phyloP scores from a whole-genome alignment of 2,797 vertebrate genomes.

The Rhinella marina region DNA sequence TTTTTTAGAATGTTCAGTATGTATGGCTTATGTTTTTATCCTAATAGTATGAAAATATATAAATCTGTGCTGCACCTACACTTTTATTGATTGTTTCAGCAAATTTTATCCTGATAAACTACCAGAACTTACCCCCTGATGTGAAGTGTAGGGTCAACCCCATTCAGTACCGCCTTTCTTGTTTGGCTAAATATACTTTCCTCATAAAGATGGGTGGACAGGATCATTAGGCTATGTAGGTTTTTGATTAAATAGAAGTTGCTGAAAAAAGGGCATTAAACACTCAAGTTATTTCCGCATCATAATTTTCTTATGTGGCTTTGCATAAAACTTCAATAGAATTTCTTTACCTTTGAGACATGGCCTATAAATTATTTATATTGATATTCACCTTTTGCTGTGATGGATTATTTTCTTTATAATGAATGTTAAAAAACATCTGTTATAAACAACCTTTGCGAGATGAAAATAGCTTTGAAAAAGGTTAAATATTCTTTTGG shows the following conservation, averaged over 20 bases:
- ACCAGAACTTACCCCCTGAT: conserved; percentile 20
- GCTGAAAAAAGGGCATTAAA: not conserved
- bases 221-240: not conserved
- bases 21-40: not conserved
- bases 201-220: not conserved
- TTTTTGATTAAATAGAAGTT: not conserved
- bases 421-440: conserved; percentile 25
- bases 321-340: conserved; percentile 45
- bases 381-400: conserved; percentile 4
- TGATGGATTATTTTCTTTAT: conserved; percentile 12
- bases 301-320: conserved; percentile 9
- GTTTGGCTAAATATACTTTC: conserved; percentile 6
- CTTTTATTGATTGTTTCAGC: conserved; percentile 53
- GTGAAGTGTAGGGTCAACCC: conserved; percentile 49
- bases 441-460: not conserved
- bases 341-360: conserved; percentile 28
- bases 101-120: conserved; percentile 56
- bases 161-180: conserved; percentile 26
- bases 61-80: conserved; percentile 25
- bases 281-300: conserved; percentile 6
- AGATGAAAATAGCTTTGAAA: not conserved
- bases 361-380: conserved; percentile 54
- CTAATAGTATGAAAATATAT: conserved; percentile 21
- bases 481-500: not conserved
- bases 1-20: not conserved